phyloP scores from a whole-genome alignment of 2,113 vertebrate genomes.

The Scomber japonicus region DNA sequence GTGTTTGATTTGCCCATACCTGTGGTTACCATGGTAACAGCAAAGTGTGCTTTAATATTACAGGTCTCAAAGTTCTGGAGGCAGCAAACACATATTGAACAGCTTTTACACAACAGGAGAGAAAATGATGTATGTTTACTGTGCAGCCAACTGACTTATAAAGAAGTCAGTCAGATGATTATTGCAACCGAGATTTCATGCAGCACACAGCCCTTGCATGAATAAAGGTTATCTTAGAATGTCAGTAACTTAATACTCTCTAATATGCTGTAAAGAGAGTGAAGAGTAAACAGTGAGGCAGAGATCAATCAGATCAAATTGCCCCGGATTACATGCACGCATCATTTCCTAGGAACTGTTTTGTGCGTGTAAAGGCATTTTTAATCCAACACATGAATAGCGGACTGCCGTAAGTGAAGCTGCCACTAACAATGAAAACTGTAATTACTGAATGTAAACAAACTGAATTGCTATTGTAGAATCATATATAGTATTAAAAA shows the following conservation, averaged over 20 bases:
- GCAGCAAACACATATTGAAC: not conserved
- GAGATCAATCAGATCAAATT: not conserved
- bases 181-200: not conserved
- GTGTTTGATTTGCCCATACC: not conserved
- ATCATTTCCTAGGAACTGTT: not conserved
- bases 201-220: not conserved
- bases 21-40: conserved; percentile 2
- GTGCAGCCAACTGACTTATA: not conserved
- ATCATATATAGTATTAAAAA: too few relatives aligned
- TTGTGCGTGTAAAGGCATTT: not conserved
- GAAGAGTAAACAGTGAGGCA: not conserved
- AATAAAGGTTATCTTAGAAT: not conserved
- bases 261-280: not conserved
- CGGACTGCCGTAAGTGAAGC: too few relatives aligned
- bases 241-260: not conserved
- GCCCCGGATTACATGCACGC: not conserved
- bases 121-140: not conserved
- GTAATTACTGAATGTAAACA: too few relatives aligned
- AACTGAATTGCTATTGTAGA: too few relatives aligned
- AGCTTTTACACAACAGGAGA: not conserved
- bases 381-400: too few relatives aligned
- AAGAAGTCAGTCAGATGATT: not conserved
- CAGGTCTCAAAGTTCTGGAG: not conserved
- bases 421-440: too few relatives aligned
- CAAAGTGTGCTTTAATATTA: not conserved